Evolutionary conservation across 2,888 invertebrate species (phyloP), one percentile per base, ranked within the genome.

Genomic region (Chrysotoxum bicinctum): DNA sequence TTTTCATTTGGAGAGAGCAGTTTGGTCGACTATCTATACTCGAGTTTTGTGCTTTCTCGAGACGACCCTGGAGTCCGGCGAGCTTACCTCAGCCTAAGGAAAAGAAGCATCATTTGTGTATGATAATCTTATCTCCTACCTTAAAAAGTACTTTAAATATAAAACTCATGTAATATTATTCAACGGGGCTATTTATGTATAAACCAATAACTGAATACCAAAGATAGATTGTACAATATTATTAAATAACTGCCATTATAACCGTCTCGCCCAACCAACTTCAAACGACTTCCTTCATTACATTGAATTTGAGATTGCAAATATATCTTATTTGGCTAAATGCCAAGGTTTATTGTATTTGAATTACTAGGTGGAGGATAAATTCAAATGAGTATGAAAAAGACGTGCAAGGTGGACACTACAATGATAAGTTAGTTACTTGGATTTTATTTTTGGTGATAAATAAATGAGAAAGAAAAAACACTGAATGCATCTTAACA

Each of bases 341-440:
- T 66, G 50, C 66, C 66, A 66, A 66, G 35, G 35, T 10, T 7
- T 19, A 35, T 21, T 35, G 60, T 16, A 40, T 40, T 64, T 45
- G 19, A 35, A 50, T 50, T 35, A 50, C 66, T 66, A 50, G 35
- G 48, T 48, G 48, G 66, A 66, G 66, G 66, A 66, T 66, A 23
- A 35, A 50, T 30, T 50, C 14, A 58, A 66, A 50, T 66, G 66
- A 35, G 50, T 50, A 66, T 50, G 50, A 50, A 66, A 50, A 66
- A 66, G 50, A 50, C 50, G 66, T 50, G 66, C 66, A 35, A 50
- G 23, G 21, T 50, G 35, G 48, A 48, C 32, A 32, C 21, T 40
- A 40, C n/a, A 10, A 60, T 43, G 21, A 40, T 40, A 6, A n/a
- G 23, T 37, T 19, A 62, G 14, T n/a, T 30, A 32, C 45, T 62